A percentile compares a stretch with the other conserved stretches of the same genome.
phyloP scores from a whole-genome alignment of 2,797 vertebrate species.

The Hydrolagus colliei region DNA sequence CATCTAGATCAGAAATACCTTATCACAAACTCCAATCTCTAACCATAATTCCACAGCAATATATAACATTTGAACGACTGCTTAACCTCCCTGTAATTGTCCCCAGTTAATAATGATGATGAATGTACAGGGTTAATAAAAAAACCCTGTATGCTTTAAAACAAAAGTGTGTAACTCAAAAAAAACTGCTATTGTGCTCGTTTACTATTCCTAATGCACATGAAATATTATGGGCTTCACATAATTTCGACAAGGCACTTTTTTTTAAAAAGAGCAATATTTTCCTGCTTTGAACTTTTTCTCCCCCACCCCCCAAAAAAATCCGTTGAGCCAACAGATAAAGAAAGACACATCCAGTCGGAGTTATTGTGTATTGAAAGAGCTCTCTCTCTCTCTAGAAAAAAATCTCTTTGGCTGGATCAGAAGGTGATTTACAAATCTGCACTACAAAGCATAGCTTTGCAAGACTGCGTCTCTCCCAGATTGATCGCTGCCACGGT shows the following conservation, averaged over 20 bases:
- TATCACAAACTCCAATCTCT: not conserved
- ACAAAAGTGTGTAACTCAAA: not conserved
- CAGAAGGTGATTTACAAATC: not conserved
- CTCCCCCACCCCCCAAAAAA: no score
- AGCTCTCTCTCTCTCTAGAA: no score
- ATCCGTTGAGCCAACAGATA: no score
- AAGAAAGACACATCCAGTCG: no score
- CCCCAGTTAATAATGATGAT: slow-evolving; percentile 28
- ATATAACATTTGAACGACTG: slow-evolving; percentile 14
- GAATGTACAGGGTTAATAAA: slow-evolving; percentile 18
- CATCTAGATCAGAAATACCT: not conserved
- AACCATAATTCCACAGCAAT: not conserved
- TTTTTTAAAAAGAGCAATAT: no score
- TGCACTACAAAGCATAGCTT: not conserved
- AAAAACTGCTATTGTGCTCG: not conserved
- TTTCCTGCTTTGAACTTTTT: not conserved
- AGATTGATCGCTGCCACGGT: slow-evolving; percentile 14
- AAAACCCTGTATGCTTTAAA: not conserved
- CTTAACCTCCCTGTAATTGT: slow-evolving; percentile 23
- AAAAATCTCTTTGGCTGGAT: not conserved
- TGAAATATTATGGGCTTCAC: no score
- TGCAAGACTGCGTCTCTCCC: not conserved
- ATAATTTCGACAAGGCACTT: no score
- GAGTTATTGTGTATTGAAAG: no score
- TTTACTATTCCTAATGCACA: not conserved